phyloP scores from a whole-genome alignment of 2,797 vertebrate genomes.

The Florisuga fusca region DNA sequence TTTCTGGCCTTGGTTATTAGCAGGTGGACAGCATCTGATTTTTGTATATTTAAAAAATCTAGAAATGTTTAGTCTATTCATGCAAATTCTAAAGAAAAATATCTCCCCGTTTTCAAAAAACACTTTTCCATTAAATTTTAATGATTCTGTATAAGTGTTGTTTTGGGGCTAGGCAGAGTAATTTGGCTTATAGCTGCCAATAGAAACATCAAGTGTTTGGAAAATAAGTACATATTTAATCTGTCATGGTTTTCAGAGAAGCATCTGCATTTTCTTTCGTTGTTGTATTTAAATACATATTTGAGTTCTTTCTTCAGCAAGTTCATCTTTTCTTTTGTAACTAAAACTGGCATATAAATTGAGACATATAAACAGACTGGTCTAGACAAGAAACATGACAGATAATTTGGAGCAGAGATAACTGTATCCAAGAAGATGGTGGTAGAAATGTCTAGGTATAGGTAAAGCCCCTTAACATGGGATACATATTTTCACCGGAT shows the following conservation, averaged over 20 bases:
- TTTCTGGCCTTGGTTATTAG: neutral
- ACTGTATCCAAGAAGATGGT: neutral
- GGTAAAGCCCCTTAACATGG: neutral
- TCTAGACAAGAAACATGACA: neutral
- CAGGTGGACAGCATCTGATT: constrained; percentile 39
- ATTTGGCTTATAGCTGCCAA: constrained; percentile 21
- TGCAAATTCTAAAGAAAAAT: neutral
- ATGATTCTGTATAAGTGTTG: neutral
- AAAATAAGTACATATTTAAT: neutral
- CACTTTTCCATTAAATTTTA: neutral
- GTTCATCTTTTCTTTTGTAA: neutral
- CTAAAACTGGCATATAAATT: neutral
- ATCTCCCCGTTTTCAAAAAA: neutral
- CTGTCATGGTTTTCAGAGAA: neutral
- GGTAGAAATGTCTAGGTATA: neutral
- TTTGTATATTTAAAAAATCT: neutral
- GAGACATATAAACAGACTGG: neutral
- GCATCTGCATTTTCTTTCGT: neutral
- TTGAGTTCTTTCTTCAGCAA: neutral
- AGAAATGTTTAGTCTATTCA: constrained; percentile 33
- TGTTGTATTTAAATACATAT: neutral
- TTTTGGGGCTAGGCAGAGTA: neutral
- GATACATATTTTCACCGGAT: neutral
- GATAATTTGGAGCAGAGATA: neutral
- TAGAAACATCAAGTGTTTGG: neutral